These are phyloP conservation scores for Neria commutata DNA, from an alignment of 2,888 invertebrate species.

Conservation along the genomic window DNA sequence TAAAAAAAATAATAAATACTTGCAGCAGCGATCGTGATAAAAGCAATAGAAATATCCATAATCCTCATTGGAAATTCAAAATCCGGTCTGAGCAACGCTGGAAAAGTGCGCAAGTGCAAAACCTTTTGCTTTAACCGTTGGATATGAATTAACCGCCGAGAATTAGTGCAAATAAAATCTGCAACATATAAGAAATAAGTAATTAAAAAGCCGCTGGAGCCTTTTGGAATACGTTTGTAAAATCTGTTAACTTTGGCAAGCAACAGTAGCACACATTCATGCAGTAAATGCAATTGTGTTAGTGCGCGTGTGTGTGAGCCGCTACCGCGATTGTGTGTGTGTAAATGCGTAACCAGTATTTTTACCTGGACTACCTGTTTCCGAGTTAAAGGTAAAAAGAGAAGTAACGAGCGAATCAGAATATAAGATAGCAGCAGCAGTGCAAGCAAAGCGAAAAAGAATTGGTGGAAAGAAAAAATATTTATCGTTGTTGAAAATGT, in stretches of 20 bases:
- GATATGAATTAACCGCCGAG: too few relatives aligned
- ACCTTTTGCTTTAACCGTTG: too few relatives aligned
- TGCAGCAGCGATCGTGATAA: too few relatives aligned
- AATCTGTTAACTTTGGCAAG: too few relatives aligned
- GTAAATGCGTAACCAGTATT: slow-evolving; percentile 50
- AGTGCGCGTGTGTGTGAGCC: slow-evolving; percentile 3
- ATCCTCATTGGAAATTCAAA: too few relatives aligned
- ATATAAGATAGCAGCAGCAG: slow-evolving; percentile 19
- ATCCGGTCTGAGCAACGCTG: too few relatives aligned
- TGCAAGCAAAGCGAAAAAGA: slow-evolving; percentile 6
- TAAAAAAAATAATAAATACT: too few relatives aligned
- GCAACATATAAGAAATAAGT: too few relatives aligned
- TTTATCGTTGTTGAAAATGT: slow-evolving; percentile 10
- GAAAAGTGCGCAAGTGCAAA: slow-evolving; percentile 6
- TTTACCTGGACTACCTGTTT: slow-evolving; percentile 58
- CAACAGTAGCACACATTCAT: slow-evolving; percentile 13
- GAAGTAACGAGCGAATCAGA: slow-evolving; percentile 19
- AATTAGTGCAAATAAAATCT: too few relatives aligned
- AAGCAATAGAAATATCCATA: too few relatives aligned
- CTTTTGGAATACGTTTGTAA: too few relatives aligned
- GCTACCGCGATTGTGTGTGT: slow-evolving; percentile 22
- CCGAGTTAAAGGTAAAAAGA: slow-evolving; percentile 33
- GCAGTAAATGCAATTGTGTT: slow-evolving; percentile 21
- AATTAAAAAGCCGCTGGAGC: too few relatives aligned
- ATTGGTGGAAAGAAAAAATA: slow-evolving; percentile 4